Evolutionary conservation across 2,113 vertebrate species (phyloP), one percentile per base, ranked within the genome.

Genomic region (Mixornis gularis): DNA sequence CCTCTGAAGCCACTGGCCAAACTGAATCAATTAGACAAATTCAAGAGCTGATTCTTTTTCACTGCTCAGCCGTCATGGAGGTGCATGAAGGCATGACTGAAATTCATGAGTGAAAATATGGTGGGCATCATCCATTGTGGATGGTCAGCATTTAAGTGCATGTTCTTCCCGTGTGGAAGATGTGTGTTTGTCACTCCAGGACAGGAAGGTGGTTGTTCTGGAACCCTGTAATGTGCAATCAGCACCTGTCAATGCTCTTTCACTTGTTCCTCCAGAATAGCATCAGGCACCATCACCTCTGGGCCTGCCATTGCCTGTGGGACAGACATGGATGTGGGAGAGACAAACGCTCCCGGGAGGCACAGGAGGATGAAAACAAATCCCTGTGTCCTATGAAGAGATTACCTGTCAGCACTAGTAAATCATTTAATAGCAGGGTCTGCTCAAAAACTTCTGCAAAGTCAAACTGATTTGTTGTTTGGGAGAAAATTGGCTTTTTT

Each of bases 331-430:
- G 26, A 27, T 63, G 58, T n/a, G 32, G 38, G 68, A 85, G 43
- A 85, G n/a, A 46, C 19, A 44, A n/a, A 58, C 0, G 0, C 20
- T 80, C 38, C 55, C 4, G 4, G 32, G 38, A 41, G 18, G 34
- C 30, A 62, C 14, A 18, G 38, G 16, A 34, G 26, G 17, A 24
- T 46, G 51, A 36, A 71, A 79, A 17, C 10, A 79, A 40, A 36
- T 51, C 7, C 58, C 46, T 22, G 20, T 7, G n/a, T 78, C 10
- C 25, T 40, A 53, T 58, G n/a, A 62, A 68, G 41, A 49, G 10
- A 44, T 62, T 41, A 51, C 27, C 27, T 66, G 13, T 32, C 53
- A 79, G 40, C 55, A 24, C 30, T 29, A 9, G 7, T 56, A 32
- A 65, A 55, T 17, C 51, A 9, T 49, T 73, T 62, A 65, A 44